Base-by-base conservation (phyloP, 2,888 invertebrate genomes). In the Cosmorhoe ocellata region DNA sequence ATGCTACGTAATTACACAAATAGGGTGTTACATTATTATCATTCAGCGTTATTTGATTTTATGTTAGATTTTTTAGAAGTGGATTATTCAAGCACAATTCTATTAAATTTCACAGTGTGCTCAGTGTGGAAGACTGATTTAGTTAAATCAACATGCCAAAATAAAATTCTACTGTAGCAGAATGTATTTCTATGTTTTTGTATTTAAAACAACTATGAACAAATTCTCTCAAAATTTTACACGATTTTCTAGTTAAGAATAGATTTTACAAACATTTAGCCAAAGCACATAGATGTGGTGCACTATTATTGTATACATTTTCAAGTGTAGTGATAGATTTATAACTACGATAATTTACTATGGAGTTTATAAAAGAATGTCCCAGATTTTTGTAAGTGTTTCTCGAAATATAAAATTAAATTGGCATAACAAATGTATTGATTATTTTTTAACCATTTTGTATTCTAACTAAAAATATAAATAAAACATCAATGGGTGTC, bases 41-140 rank as follows among this genome's bases (percentile, higher is more conserved):
- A 36, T 39, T 36, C 42, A 46, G n/a, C 46, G 41, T 52, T 50
- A 18, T 13, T 34, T 53, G 11, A 11, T 24, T 24, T 24, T 24
- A 7, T 7, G 36, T 24, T 42, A 51, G 44, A 30, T 42, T 48
- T 56, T 48, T 55, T 54, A 44, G 28, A 53, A 56, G 62, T 64
- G 59, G 33, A 51, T 36, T 61, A 67, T 72, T 74, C 73, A 64
- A 67, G 71, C 73, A 78, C 72, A 56, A 64, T 42, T 64, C 58
- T 52, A 43, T 63, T 52, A 47, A 52, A 65, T 56, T 59, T 58
- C 66, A 64, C 62, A 61, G 75, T 69, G 84, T 79, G 87, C 86
- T 87, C 85, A 84, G 81, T 71, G 74, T 81, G 73, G 74, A 88
- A 89, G 89, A 89, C 89, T 89, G 89, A 88, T 85, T 81, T 79